Conservation (phyloP, 2,888 invertebrate species). For the Scaptomyza caliginosa region DNA sequence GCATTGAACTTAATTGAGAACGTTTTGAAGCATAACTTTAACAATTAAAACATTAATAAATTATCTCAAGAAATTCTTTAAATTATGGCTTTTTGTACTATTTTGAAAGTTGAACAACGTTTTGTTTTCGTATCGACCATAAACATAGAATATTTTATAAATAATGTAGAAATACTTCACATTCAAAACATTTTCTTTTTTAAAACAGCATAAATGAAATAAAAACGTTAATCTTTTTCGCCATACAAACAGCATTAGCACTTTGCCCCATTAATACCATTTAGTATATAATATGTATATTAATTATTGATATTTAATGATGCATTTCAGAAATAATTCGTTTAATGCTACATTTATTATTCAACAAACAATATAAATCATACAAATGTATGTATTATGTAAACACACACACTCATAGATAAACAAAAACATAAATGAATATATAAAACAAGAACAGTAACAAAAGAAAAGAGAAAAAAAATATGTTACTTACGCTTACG, state of each 20-base stretch:
- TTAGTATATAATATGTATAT: conserved; percentile 47
- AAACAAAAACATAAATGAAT: conserved; percentile 4
- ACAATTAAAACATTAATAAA: background rate
- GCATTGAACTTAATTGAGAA: background rate
- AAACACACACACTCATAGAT: background rate
- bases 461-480: conserved; percentile 11
- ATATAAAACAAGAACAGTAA: background rate
- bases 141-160: background rate
- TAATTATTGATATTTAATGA: conserved; percentile 39
- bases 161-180: background rate
- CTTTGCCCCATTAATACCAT: conserved; percentile 24
- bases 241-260: conserved; percentile 38
- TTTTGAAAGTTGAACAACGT: background rate
- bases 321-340: conserved; percentile 41
- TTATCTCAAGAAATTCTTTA: background rate
- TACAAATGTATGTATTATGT: conserved; percentile 28
- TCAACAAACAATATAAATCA: conserved; percentile 15
- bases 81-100: background rate
- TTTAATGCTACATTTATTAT: conserved; percentile 32
- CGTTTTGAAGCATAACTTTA: background rate
- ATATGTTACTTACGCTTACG: conserved; percentile 53
- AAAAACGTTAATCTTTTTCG: conserved; percentile 16
- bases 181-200: background rate
- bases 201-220: background rate
- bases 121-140: background rate